These are phyloP conservation scores for Eupsilia transversa DNA, from an alignment of 2,888 invertebrate species.

Conservation along the genomic window DNA sequence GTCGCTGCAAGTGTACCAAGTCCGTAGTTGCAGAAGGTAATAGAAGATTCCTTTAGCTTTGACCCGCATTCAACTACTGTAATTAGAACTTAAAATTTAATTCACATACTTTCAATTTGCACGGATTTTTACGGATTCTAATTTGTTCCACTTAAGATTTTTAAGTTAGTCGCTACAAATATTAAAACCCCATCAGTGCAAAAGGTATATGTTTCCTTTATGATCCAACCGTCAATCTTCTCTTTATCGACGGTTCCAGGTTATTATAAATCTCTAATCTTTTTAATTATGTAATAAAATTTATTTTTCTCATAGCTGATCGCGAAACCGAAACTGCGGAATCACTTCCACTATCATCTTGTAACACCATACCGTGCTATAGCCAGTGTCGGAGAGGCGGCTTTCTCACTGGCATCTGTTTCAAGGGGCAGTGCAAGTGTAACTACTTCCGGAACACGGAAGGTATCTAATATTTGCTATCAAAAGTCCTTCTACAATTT, in stretches of 20 bases:
- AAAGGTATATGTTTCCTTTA: not conserved
- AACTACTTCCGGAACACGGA: conserved; percentile 30
- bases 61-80: not conserved
- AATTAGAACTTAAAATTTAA: not conserved
- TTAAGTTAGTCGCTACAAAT: not conserved
- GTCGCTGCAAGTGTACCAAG: conserved; percentile 44
- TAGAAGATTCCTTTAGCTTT: not conserved
- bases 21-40: conserved; percentile 5
- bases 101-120: not conserved
- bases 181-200: too few relatives aligned
- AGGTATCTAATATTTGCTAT: conserved; percentile 5
- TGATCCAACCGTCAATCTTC: not conserved
- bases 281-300: too few relatives aligned
- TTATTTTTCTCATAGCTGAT: not conserved
- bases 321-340: too few relatives aligned
- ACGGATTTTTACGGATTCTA: not conserved
- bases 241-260: too few relatives aligned
- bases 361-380: conserved; percentile 17
- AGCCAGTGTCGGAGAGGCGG: conserved; percentile 25
- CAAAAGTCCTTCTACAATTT: not conserved
- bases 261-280: too few relatives aligned
- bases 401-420: conserved; percentile 21
- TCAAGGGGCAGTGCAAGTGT: conserved; percentile 36
- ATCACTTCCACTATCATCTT: not conserved
- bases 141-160: too few relatives aligned